A percentile compares a stretch with the other conserved stretches of the same genome.
Conservation (phyloP, 2,888 invertebrate species). For the Cantharis rustica region DNA sequence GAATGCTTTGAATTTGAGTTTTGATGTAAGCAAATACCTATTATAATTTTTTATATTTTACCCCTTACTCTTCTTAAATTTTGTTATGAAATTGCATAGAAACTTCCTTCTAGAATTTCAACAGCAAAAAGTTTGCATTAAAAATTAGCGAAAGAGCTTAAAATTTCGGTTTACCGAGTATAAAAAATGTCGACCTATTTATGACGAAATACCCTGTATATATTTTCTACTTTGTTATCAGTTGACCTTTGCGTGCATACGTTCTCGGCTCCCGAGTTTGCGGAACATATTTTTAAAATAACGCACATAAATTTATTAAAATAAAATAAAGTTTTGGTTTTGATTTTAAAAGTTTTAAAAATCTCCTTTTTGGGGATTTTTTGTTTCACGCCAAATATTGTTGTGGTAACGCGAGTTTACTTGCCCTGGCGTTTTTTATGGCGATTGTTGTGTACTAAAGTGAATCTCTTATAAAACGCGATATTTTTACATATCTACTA, state of each 20-base stretch:
- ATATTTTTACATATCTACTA: conserved; percentile 50
- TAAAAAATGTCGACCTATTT: background rate
- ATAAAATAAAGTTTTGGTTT: background rate
- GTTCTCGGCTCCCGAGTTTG: background rate
- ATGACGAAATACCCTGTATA: background rate
- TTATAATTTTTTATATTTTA: too few species aligned
- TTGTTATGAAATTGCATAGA: too few species aligned
- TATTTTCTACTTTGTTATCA: background rate
- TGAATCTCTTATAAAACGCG: conserved; percentile 40
- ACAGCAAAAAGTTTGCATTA: too few species aligned
- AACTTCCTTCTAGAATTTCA: too few species aligned
- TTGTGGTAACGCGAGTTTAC: conserved; percentile 33
- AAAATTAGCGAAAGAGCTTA: too few species aligned
- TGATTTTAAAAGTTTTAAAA: background rate
- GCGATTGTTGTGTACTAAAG: conserved; percentile 49
- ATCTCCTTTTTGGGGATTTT: conserved; percentile 30
- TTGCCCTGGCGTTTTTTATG: conserved; percentile 47
- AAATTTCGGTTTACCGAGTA: background rate
- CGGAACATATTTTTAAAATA: background rate
- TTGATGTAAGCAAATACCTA: too few species aligned
- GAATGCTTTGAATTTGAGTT: background rate
- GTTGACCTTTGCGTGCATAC: background rate
- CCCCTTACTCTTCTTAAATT: too few species aligned
- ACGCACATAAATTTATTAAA: background rate
- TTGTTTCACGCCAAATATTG: conserved; percentile 21